Percentiles rank a stretch among this genome's conserved stretches.
Evolutionary conservation across 2,113 vertebrate species (phyloP).

Genomic region (Otolemur garnettii): DNA sequence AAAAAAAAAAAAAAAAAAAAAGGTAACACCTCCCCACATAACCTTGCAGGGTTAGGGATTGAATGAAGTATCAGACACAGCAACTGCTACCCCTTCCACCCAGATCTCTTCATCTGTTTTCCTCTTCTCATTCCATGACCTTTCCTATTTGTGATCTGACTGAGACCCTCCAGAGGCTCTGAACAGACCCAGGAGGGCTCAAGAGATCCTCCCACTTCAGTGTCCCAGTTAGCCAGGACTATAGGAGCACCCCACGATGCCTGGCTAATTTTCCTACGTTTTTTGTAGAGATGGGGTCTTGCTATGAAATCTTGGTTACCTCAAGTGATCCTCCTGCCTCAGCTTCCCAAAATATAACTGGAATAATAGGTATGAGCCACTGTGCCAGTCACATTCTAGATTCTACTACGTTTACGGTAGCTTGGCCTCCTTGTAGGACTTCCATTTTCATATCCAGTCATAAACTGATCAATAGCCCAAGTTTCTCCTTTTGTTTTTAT

Average conservation of each 20-base stretch:
- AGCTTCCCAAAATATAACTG: no score
- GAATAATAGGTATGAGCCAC: no score
- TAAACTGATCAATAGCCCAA: neutral
- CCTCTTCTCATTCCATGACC: neutral
- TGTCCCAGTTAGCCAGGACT: no score
- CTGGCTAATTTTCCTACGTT: no score
- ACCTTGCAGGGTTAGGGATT: neutral
- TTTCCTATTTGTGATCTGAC: neutral
- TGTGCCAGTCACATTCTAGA: no score
- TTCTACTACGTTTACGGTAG: neutral
- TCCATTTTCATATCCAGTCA: slow-evolving; percentile 13
- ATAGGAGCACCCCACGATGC: no score
- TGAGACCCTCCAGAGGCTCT: neutral
- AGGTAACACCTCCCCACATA: neutral
- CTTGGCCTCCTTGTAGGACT: neutral
- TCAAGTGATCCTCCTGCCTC: no score
- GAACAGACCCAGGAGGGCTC: neutral
- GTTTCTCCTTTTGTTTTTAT: neutral
- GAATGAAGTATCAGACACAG: neutral
- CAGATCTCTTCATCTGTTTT: slow-evolving; percentile 40
- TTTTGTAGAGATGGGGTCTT: no score
- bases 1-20: no score
- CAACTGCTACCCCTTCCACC: neutral
- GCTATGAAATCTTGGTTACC: no score
- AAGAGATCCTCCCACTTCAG: no score